Conservation (phyloP, 2,113 vertebrate species). For the Atractosteus spatula region DNA sequence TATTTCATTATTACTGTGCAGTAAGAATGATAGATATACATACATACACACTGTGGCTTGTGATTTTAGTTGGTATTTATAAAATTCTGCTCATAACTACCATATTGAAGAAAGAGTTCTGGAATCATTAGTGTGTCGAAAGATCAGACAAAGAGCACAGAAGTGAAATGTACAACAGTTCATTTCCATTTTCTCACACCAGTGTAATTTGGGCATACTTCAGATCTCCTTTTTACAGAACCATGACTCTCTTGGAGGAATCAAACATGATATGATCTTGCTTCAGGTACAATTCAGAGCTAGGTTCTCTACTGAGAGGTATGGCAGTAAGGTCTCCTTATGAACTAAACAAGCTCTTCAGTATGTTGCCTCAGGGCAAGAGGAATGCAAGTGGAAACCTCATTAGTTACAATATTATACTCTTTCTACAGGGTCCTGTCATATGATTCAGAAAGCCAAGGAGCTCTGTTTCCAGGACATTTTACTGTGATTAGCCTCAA, state of each 20-base stretch:
- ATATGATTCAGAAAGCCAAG: conserved; percentile 40
- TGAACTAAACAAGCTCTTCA: conserved; percentile 53
- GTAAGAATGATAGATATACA: too few relatives aligned
- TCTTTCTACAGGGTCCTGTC: conserved; percentile 43
- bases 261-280: conserved; percentile 61
- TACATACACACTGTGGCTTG: too few relatives aligned
- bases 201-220: conserved; percentile 37
- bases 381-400: conserved; percentile 50
- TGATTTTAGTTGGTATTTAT: too few relatives aligned
- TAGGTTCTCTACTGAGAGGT: conserved; percentile 48
- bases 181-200: conserved; percentile 18
- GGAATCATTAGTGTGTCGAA: too few relatives aligned
- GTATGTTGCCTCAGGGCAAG: conserved; percentile 36
- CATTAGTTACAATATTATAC: conserved; percentile 58
- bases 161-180: too few relatives aligned
- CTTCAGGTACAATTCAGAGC: conserved; percentile 58
- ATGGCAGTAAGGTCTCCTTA: conserved; percentile 60
- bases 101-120: too few relatives aligned
- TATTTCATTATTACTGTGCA: too few relatives aligned
- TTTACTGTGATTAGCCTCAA: conserved; percentile 10
- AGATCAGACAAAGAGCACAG: too few relatives aligned
- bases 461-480: conserved; percentile 47
- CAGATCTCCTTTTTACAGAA: conserved; percentile 57
- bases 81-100: too few relatives aligned
- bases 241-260: conserved; percentile 33